Conservation (phyloP, 2,888 invertebrate species). For the Phyllotreta cruciferae region DNA sequence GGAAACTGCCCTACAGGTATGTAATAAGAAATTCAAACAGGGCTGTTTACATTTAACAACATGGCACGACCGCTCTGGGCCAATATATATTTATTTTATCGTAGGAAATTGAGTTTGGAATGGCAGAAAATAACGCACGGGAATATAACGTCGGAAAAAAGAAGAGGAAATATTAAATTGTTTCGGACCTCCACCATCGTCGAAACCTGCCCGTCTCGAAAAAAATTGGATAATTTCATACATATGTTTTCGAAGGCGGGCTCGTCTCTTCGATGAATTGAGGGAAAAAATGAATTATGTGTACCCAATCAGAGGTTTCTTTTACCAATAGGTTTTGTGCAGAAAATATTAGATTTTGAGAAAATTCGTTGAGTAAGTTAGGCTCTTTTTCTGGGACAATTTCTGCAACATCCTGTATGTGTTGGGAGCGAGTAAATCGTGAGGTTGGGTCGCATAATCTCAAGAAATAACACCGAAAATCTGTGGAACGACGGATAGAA, state of each 20-base stretch:
- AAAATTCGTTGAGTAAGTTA: too few relatives aligned
- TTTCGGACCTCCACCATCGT: conserved; percentile 8
- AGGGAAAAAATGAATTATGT: too few relatives aligned
- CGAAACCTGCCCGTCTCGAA: conserved; percentile 3
- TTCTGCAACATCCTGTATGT: too few relatives aligned
- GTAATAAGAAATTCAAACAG: conserved; percentile 14
- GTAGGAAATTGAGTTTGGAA: conserved; percentile 16
- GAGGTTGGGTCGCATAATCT: conserved; percentile 15
- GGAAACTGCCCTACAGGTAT: too few relatives aligned
- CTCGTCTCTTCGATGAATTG: too few relatives aligned
- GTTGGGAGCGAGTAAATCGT: too few relatives aligned
- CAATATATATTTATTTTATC: conserved; percentile 16
- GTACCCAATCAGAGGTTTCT: too few relatives aligned
- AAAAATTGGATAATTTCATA: conserved; percentile 14
- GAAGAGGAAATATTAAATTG: conserved; percentile 18
- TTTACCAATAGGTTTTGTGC: too few relatives aligned
- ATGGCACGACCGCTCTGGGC: neutral
- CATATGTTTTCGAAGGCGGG: conserved; percentile 1
- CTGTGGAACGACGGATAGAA: conserved; percentile 25
- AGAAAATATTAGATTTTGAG: too few relatives aligned
- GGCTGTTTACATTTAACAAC: conserved; percentile 14
- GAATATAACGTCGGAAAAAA: conserved; percentile 9
- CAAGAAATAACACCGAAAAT: conserved; percentile 28
- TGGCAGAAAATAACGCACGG: conserved; percentile 14
- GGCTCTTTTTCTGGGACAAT: too few relatives aligned